Evolutionary conservation across 2,113 vertebrate species (phyloP), one percentile per base, ranked within the genome.

Genomic region (Gracilinanus agilis): DNA sequence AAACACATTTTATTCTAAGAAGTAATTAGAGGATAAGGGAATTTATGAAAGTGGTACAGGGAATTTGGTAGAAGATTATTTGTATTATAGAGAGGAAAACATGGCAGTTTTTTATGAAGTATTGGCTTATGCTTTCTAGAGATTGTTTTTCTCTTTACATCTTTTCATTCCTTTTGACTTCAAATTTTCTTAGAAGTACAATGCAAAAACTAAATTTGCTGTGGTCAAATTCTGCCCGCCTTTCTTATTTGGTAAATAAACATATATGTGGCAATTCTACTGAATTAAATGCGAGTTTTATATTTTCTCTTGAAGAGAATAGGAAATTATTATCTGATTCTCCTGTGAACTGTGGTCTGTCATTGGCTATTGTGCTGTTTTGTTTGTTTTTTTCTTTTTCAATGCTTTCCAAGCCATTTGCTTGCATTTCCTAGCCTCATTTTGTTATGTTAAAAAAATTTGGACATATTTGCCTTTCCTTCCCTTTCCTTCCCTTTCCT

Each of bases 351-450:
- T 61, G 92, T 55, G 56, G 56, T 75, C 19, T 90, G 91, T n/a
- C 67, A 88, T 93, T 97, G 95, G 13, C 55, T 67, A 91, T 61
- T 91, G 24, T 93, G 49, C 49, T 49, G 49, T 49, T 49, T 91
- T 93, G 44, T 95, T 40, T 90, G 49, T 16, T 93, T 88, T 96
- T 94, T 96, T 95, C 54, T 93, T 95, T 96, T 92, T 44, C 19
- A 88, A 90, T 16, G 12, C 23, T 94, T 95, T 83, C 29, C 61
- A 54, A 56, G 10, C 44, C 53, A 56, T 7, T 91, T 67, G 44
- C 92, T 92, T 95, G 96, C 88, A 67, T 75, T 94, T 93, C 16
- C 2, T 92, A 44, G 61, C 55, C 90, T 49, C 97, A 61, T 83
- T 88, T 61, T 95, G 56, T 97, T 94, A 53, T 89, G 95, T 95